These are phyloP conservation scores for Drymodes brunneopygia DNA, from an alignment of 2,113 vertebrate species.

Conservation along the genomic window DNA sequence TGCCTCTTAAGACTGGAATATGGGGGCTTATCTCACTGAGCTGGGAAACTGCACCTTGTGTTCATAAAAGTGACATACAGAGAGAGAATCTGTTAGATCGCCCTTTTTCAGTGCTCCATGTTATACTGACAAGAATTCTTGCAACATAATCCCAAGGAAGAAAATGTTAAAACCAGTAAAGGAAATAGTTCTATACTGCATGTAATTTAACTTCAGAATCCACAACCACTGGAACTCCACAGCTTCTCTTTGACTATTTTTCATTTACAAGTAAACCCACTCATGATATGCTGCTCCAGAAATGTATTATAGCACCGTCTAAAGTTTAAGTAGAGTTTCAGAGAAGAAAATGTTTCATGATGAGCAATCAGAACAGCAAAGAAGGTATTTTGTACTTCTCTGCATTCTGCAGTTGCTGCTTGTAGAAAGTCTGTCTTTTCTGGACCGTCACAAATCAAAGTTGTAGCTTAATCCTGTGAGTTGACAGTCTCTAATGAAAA, in stretches of 20 bases:
- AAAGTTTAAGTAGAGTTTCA: neutral
- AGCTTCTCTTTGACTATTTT: neutral
- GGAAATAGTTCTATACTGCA: neutral
- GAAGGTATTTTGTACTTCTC: neutral
- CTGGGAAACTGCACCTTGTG: neutral
- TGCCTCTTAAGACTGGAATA: neutral
- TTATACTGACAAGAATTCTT: neutral
- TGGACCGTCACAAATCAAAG: neutral
- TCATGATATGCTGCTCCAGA: neutral
- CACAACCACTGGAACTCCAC: neutral
- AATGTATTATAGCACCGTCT: neutral
- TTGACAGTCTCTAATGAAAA: neutral
- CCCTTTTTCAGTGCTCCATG: neutral
- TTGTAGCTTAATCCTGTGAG: neutral
- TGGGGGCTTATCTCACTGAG: neutral
- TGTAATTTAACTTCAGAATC: neutral
- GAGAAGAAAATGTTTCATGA: neutral
- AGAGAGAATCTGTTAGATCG: neutral
- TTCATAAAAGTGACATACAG: neutral
- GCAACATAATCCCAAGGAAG: neutral
- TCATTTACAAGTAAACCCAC: neutral
- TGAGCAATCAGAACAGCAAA: neutral
- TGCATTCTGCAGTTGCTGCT: neutral
- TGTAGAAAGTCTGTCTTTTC: neutral
- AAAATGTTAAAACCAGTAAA: neutral